These are phyloP conservation scores for Peromyscus californicus DNA, from an alignment of 2,113 vertebrate species.

Conservation along the genomic window DNA sequence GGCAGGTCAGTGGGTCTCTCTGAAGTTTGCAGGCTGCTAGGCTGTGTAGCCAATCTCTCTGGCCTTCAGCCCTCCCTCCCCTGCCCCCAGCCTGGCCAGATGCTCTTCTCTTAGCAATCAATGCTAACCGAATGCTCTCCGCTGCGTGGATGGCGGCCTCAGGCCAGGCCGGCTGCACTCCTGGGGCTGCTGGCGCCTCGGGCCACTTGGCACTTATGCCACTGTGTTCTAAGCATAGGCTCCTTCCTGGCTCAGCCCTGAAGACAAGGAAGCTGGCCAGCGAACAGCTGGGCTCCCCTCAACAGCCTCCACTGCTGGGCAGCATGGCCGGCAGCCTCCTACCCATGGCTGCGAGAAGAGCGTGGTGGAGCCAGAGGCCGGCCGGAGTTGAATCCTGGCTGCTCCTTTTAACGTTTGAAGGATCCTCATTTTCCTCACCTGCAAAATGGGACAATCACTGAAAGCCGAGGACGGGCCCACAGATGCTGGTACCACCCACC, in stretches of 20 bases:
- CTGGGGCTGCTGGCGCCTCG: conserved; percentile 76
- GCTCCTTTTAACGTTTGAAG: background rate
- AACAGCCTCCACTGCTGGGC: too few relatives aligned
- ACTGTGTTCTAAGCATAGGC: conserved; percentile 16
- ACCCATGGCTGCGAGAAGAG: background rate
- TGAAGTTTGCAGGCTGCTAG: background rate
- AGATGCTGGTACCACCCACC: background rate
- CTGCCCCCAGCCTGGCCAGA: conserved; percentile 31
- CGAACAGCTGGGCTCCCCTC: background rate
- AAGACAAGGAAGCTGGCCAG: conserved; percentile 10
- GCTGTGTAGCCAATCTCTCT: background rate
- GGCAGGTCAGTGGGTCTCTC: background rate
- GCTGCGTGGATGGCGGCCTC: conserved; percentile 74
- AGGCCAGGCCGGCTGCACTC: conserved; percentile 75
- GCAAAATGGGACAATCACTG: background rate
- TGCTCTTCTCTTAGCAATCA: conserved; percentile 49
- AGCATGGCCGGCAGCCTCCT: background rate
- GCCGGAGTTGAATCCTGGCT: background rate
- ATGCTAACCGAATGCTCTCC: conserved; percentile 78
- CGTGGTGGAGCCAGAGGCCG: background rate
- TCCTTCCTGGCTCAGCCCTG: conserved; percentile 35
- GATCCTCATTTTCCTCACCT: conserved; percentile 28
- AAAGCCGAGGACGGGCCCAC: background rate
- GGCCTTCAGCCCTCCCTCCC: background rate
- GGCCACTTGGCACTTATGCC: conserved; percentile 43